Base-by-base conservation (phyloP, 2,797 vertebrate genomes). In the Luscinia megarhynchos region DNA sequence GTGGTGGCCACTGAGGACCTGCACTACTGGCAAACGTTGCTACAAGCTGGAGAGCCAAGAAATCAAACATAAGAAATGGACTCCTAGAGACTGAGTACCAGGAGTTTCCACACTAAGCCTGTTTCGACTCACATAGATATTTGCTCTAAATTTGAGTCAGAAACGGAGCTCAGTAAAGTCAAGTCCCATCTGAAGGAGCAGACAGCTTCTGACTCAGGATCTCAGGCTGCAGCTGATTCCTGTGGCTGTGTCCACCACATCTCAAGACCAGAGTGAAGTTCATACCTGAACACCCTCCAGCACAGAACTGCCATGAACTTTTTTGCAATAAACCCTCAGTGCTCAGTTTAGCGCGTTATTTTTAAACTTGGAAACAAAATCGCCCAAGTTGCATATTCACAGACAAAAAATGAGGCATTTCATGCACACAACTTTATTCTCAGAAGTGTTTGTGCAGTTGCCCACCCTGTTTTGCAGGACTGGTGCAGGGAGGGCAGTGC, bases 351-450 rank as follows among this genome's bases (percentile, higher is more conserved):
- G 12, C 0, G 0, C 3, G 2, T 15, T 83, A 34, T 77, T 82
- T 90, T 91, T 36, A 79, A 79, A 76, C 57, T 77, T 74, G 74
- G 64, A 76, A 81, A 54, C 36, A 78, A 91, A 87, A 64, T 58
- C 30, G 19, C 46, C 14, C 0, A 3, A 84, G 50, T 18, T 90
- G 63, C 70, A 21, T 30, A 64, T 79, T 70, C 61, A 54, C 29
- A 76, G 46, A 27, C 13, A 27, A 59, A 70, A 92, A 73, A 54
- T 3, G 41, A 94, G 58, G 18, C 38, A 26, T 53, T 90, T 73
- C 38, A 20, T 32, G 7, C 30, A n/a, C 0, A 0, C 53, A 86
- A 22, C 36, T 72, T 3, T 58, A 50, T 79, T 94, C 87, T 82
- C 53, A 51, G 62, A 67, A 79, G 70, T 2, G 48, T 70, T 69